A percentile compares a stretch with the other conserved stretches of the same genome.
These are phyloP conservation scores for Gymnocypris eckloni DNA, from an alignment of 2,797 vertebrate species.

Conservation along the genomic window DNA sequence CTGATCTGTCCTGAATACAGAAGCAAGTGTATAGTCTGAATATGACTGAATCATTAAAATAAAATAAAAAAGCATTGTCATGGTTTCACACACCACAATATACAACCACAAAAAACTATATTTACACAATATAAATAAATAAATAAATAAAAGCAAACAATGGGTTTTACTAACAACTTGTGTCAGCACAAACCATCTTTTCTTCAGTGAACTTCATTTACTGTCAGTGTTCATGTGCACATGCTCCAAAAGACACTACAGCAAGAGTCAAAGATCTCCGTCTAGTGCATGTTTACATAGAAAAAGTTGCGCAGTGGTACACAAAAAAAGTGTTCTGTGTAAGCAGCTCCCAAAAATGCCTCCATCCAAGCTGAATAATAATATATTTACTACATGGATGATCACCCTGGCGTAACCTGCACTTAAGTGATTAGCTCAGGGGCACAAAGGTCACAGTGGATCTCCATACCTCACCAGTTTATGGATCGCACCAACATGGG, in stretches of 20 bases:
- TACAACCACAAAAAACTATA: too few relatives aligned
- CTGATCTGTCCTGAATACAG: conserved; percentile 85
- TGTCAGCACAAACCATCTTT: too few relatives aligned
- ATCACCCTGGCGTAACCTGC: neutral
- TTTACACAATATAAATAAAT: too few relatives aligned
- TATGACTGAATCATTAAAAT: conserved; percentile 7
- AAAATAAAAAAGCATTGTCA: neutral
- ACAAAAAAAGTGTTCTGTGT: neutral
- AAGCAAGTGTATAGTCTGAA: conserved; percentile 34
- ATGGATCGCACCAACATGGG: neutral
- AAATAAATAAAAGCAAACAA: too few relatives aligned
- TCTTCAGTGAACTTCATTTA: too few relatives aligned
- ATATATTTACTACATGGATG: neutral
- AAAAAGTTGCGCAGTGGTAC: neutral
- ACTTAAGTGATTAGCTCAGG: neutral
- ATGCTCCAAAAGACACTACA: too few relatives aligned
- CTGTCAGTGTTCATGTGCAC: too few relatives aligned
- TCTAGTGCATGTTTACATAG: neutral
- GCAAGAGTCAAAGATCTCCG: too few relatives aligned
- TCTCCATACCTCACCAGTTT: neutral
- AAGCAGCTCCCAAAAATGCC: neutral
- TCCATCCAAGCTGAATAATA: neutral
- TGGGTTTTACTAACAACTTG: too few relatives aligned
- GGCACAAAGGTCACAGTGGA: conserved; percentile 14
- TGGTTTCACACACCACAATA: too few relatives aligned